Conservation (phyloP, 2,113 vertebrate species). For the Rousettus leschenaultii region DNA sequence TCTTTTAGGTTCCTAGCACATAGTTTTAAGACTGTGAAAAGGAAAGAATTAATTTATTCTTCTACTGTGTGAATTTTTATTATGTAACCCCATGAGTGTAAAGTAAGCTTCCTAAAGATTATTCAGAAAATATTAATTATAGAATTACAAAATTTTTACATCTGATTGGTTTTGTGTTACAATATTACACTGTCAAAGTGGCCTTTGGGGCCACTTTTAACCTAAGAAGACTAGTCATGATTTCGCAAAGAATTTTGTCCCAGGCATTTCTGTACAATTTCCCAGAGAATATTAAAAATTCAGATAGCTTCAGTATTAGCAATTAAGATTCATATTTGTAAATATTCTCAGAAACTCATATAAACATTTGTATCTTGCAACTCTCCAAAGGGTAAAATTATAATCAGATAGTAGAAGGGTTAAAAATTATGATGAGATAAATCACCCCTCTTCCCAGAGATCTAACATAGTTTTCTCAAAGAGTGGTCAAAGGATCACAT, state of each 20-base stretch:
- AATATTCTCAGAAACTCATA: constrained; percentile 22
- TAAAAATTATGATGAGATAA: constrained; percentile 1
- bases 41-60: neutral
- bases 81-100: neutral
- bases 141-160: neutral
- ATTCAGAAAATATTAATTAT: constrained; percentile 18
- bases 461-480: neutral
- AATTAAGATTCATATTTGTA: constrained; percentile 30
- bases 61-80: neutral
- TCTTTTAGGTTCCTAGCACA: neutral
- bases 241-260: constrained; percentile 16
- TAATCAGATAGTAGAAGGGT: neutral
- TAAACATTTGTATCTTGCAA: constrained; percentile 14
- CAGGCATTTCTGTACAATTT: neutral
- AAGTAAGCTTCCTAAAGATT: neutral
- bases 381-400: neutral
- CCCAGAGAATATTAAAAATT: constrained; percentile 24
- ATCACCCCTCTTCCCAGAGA: neutral
- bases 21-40: neutral
- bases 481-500: neutral
- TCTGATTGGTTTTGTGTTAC: neutral
- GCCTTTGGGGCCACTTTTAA: constrained; percentile 4
- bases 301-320: neutral
- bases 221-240: neutral
- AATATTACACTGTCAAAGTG: neutral